A percentile compares a stretch with the other conserved stretches of the same genome.
Conservation (phyloP, 2,888 invertebrate genomes). For the Axea sp. region DNA sequence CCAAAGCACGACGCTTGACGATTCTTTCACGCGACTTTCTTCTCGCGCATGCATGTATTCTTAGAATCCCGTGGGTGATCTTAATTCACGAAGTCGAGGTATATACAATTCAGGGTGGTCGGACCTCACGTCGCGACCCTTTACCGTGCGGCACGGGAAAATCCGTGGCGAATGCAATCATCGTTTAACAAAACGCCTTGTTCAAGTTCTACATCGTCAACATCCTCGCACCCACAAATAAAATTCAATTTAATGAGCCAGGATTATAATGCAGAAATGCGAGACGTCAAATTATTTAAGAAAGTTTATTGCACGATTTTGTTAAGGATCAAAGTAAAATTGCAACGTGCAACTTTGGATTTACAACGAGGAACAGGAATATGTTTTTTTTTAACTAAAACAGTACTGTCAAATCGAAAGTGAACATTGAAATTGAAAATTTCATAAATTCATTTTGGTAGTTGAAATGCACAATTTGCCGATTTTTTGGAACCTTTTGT, state of each 20-base stretch:
- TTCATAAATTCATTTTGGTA: too few relatives aligned
- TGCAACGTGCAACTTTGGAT: neutral
- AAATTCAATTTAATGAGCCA: constrained; percentile 39
- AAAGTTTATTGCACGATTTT: constrained; percentile 17
- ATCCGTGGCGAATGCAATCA: constrained; percentile 73
- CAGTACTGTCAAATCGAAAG: too few relatives aligned
- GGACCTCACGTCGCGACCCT: constrained; percentile 55
- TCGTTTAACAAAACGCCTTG: constrained; percentile 62
- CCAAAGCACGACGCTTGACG: constrained; percentile 11
- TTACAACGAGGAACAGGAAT: too few relatives aligned
- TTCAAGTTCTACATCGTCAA: constrained; percentile 37
- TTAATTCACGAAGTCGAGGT: constrained; percentile 65
- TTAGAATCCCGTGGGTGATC: constrained; percentile 68
- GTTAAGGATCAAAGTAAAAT: neutral
- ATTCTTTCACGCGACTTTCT: constrained; percentile 39
- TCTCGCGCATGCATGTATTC: constrained; percentile 55
- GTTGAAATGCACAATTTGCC: too few relatives aligned
- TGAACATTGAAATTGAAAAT: too few relatives aligned
- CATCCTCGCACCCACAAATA: constrained; percentile 51
- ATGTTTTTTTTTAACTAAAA: too few relatives aligned
- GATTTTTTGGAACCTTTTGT: too few relatives aligned
- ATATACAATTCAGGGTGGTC: constrained; percentile 65
- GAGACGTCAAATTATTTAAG: constrained; percentile 35
- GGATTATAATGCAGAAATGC: constrained; percentile 32
- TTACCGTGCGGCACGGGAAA: constrained; percentile 64